Conservation (phyloP, 2,888 invertebrate species). For the Trisateles emortualis region DNA sequence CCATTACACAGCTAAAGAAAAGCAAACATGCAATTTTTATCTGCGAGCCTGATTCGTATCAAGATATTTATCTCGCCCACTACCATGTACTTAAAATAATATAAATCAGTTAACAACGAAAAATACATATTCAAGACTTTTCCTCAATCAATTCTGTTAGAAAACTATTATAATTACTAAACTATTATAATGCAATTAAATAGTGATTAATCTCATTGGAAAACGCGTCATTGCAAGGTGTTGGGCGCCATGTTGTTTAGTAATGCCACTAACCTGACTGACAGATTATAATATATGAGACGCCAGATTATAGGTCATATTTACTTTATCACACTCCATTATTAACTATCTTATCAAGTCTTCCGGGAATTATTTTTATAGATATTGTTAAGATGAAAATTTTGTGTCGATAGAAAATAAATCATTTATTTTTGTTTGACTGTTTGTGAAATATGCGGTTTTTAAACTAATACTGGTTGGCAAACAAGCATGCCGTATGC, state of each 20-base stretch:
- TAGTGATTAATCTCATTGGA: conserved; percentile 61
- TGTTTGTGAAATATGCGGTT: too few species aligned
- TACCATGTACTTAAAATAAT: neutral
- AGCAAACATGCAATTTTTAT: neutral
- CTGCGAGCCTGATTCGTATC: neutral
- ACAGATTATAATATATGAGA: conserved; percentile 16
- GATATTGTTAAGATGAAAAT: neutral
- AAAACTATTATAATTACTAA: conserved; percentile 66
- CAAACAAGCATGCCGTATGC: too few species aligned
- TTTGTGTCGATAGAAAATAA: neutral
- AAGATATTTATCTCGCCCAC: neutral
- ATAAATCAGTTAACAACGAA: neutral
- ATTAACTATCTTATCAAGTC: neutral
- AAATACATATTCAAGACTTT: conserved; percentile 43
- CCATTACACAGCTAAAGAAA: neutral
- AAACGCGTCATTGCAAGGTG: conserved; percentile 28
- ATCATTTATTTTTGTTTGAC: too few species aligned
- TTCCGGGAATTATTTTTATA: neutral
- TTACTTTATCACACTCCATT: neutral
- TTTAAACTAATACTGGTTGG: too few species aligned
- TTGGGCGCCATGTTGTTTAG: conserved; percentile 30
- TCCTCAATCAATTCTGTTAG: conserved; percentile 57
- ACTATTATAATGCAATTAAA: conserved; percentile 69
- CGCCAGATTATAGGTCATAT: conserved; percentile 21
- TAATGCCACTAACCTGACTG: neutral